A percentile compares a stretch with the other conserved stretches of the same genome.
phyloP scores from a whole-genome alignment of 2,113 vertebrate genomes.

The Podiceps cristatus region DNA sequence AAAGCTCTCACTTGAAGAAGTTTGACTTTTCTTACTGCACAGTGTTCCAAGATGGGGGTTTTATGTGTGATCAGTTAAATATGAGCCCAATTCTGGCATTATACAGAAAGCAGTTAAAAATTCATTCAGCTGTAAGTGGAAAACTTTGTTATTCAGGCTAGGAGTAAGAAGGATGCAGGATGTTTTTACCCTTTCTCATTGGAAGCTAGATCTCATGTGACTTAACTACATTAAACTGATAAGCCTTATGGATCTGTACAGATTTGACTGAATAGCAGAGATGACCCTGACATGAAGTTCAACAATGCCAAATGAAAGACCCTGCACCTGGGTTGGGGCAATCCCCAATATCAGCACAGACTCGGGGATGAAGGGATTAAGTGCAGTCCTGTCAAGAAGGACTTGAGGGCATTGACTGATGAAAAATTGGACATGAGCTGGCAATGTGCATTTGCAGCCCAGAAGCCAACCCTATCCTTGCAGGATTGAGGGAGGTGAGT shows the following conservation, averaged over 20 bases:
- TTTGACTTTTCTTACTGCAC: background rate
- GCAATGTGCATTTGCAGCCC: background rate
- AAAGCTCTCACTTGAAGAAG: background rate
- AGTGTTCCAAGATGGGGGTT: background rate
- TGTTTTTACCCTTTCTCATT: background rate
- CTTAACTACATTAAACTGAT: background rate
- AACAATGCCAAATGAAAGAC: background rate
- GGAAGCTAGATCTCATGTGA: background rate
- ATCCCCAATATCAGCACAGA: background rate
- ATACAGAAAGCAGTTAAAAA: background rate
- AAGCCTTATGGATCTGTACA: background rate
- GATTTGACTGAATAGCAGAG: background rate
- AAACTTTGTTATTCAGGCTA: background rate
- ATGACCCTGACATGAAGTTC: background rate
- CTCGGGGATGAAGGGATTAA: background rate
- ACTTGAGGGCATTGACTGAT: background rate
- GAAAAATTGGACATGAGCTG: background rate
- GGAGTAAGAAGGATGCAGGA: background rate
- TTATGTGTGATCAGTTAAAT: background rate
- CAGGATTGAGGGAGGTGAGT: background rate
- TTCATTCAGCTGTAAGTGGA: background rate
- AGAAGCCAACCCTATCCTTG: background rate
- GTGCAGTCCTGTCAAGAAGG: rapidly evolving
- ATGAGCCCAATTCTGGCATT: background rate
- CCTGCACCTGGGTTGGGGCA: background rate